phyloP scores from a whole-genome alignment of 1,140 invertebrate genomes.

The Hylaeus anthracinus region DNA sequence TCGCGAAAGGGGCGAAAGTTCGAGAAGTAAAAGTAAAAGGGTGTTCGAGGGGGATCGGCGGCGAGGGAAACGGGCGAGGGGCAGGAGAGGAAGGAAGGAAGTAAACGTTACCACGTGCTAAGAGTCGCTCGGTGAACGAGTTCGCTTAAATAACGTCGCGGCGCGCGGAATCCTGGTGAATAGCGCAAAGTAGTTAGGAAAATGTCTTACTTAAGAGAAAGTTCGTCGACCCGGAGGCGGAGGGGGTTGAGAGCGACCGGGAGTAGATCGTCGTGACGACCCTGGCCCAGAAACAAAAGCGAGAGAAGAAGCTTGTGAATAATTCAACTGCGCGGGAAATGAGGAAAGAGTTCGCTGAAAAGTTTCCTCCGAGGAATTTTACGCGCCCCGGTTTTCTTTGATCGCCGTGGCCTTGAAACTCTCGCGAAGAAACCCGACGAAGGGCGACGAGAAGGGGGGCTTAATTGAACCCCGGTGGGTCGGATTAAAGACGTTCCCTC shows the following conservation, averaged over 20 bases:
- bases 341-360: constrained; percentile 79
- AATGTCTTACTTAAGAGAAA: constrained; percentile 69
- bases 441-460: neutral
- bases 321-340: constrained; percentile 80
- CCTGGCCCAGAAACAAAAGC: constrained; percentile 81
- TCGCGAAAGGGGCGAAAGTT: constrained; percentile 12
- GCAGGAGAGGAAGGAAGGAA: constrained; percentile 1
- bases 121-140: constrained; percentile 37
- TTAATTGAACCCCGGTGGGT: constrained; percentile 27
- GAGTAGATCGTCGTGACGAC: constrained; percentile 73
- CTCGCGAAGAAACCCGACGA: neutral
- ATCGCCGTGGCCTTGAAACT: constrained; percentile 55
- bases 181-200: constrained; percentile 66
- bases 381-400: constrained; percentile 62
- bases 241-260: neutral
- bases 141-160: constrained; percentile 50
- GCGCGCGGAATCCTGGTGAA: constrained; percentile 43
- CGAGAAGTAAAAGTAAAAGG: constrained; percentile 31
- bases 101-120: constrained; percentile 37
- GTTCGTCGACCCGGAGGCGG: constrained; percentile 61
- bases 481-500: constrained; percentile 22
- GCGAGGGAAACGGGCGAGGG: neutral
- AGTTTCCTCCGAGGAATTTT: constrained; percentile 78
- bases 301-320: constrained; percentile 80
- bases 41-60: neutral